Percentiles rank a stretch among this genome's conserved stretches.
These are phyloP conservation scores for Drosophila tsacasi DNA, from an alignment of 1,140 invertebrate species.

Conservation along the genomic window DNA sequence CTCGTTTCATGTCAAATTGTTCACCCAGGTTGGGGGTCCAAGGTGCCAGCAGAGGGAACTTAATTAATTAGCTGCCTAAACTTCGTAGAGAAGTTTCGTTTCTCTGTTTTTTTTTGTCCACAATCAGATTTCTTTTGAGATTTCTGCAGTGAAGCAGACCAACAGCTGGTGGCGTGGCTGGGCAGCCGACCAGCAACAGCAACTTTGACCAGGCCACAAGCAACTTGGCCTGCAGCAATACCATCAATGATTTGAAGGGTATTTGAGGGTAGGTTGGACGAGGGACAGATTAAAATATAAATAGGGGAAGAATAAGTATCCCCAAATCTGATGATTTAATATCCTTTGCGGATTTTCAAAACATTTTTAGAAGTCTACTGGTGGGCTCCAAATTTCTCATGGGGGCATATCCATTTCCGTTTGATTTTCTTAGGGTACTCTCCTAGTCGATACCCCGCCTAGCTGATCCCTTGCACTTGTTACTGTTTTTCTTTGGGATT, in stretches of 20 bases:
- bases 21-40: background rate
- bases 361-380: background rate
- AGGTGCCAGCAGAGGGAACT: constrained; percentile 50
- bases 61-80: constrained; percentile 83
- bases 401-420: too few species aligned
- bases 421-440: background rate
- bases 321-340: background rate
- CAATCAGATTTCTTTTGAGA: constrained; percentile 77
- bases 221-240: constrained; percentile 50
- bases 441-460: background rate
- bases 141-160: constrained; percentile 41
- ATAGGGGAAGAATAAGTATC: too few species aligned
- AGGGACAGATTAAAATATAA: background rate
- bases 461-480: constrained; percentile 17
- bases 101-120: constrained; percentile 19
- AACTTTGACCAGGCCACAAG: constrained; percentile 41
- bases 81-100: constrained; percentile 60
- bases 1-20: constrained; percentile 24
- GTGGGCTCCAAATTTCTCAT: background rate
- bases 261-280: background rate
- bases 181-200: constrained; percentile 24
- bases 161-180: constrained; percentile 30
- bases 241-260: constrained; percentile 15
- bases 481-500: constrained; percentile 74
- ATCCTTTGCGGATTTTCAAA: background rate